Evolutionary conservation across 2,888 invertebrate genomes (phyloP).

Genomic region (Phaonia tiefii): DNA sequence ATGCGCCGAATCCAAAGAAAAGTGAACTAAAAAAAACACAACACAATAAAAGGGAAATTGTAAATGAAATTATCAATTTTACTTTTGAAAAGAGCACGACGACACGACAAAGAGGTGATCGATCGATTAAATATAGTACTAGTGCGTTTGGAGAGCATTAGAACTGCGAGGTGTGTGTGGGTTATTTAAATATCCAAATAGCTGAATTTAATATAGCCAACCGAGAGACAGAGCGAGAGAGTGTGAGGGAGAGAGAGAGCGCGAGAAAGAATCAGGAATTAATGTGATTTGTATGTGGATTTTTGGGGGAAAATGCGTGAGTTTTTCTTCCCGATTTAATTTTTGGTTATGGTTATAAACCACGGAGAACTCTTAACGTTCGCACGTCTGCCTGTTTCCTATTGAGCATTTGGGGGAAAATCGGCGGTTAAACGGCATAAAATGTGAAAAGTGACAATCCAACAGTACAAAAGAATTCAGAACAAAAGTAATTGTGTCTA

Average conservation of each 20-base stretch:
- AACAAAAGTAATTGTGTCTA: conserved; percentile 5
- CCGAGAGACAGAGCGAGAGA: not conserved
- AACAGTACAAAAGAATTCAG: not conserved
- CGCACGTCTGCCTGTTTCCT: conserved; percentile 28
- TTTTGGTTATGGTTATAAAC: conserved; percentile 46
- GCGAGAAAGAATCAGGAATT: conserved; percentile 53
- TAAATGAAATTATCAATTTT: not conserved
- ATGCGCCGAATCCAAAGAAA: conserved; percentile 56
- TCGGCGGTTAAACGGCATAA: conserved; percentile 29
- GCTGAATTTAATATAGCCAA: conserved; percentile 41
- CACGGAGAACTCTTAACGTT: conserved; percentile 65
- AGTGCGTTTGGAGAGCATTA: not conserved
- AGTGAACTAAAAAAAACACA: conserved; percentile 19
- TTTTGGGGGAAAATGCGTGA: conserved; percentile 57
- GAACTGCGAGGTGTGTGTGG: conserved; percentile 1
- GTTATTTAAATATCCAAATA: conserved; percentile 6
- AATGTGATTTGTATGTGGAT: not conserved
- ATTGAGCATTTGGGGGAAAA: not conserved
- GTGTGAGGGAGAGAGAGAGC: not conserved
- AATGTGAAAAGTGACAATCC: not conserved
- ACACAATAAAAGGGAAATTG: not conserved
- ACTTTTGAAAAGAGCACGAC: too few relatives aligned
- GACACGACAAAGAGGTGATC: too few relatives aligned
- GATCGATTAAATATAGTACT: too few relatives aligned
- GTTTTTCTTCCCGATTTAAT: conserved; percentile 40